Evolutionary conservation across 2,797 vertebrate species (phyloP).

Genomic region (Cynodonichthys magdalenae): DNA sequence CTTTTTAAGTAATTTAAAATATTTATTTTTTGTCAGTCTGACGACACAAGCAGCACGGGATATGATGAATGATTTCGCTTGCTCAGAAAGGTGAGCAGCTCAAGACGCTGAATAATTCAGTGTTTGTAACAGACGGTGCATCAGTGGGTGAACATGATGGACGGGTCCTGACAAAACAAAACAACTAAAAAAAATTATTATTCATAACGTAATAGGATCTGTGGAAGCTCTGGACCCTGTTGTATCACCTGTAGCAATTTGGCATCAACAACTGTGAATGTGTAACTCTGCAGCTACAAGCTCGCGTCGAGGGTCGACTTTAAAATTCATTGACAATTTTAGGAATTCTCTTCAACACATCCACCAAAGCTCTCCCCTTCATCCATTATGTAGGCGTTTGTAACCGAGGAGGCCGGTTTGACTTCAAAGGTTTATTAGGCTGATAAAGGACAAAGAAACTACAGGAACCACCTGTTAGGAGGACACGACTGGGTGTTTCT

Average conservation of each 20-base stretch:
- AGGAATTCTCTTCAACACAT: constrained; percentile 41
- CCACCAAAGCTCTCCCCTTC: constrained; percentile 41
- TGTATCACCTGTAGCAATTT: constrained; percentile 57
- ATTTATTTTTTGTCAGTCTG: constrained; percentile 19
- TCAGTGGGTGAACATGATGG: constrained; percentile 43
- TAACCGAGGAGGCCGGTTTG: constrained; percentile 71
- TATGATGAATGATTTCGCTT: constrained; percentile 79
- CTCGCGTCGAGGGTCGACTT: constrained; percentile 48
- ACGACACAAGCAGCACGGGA: constrained; percentile 38
- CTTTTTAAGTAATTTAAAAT: too few relatives aligned
- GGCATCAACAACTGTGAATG: constrained; percentile 31
- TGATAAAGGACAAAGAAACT: too few relatives aligned
- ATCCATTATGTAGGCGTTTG: constrained; percentile 74
- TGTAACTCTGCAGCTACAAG: constrained; percentile 33
- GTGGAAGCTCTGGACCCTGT: constrained; percentile 61
- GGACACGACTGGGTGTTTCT: constrained; percentile 45
- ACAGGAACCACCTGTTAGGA: constrained; percentile 67
- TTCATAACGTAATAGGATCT: constrained; percentile 75
- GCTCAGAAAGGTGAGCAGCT: constrained; percentile 80
- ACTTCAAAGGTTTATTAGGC: constrained; percentile 77
- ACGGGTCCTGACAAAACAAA: constrained; percentile 72
- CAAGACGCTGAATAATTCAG: constrained; percentile 83
- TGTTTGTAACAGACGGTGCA: constrained; percentile 84
- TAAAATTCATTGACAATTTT: constrained; percentile 22
- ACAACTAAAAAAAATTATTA: constrained; percentile 62